phyloP scores from a whole-genome alignment of 2,888 invertebrate species.

The Perizoma affinitatum region DNA sequence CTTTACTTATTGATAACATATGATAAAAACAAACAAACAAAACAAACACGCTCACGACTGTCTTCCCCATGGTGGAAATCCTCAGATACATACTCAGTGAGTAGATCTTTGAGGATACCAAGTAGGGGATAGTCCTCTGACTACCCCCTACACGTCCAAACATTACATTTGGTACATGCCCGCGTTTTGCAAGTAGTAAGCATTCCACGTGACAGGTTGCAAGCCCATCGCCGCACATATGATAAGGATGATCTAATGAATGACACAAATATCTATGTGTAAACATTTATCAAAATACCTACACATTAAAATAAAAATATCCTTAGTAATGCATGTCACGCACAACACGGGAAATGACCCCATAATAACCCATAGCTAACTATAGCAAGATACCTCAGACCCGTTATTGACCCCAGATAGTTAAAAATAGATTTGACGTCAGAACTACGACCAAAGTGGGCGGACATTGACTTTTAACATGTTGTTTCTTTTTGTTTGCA shows the following conservation, averaged over 20 bases:
- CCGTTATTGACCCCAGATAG: conserved; percentile 33
- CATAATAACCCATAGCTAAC: conserved; percentile 38
- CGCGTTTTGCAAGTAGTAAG: too few species aligned
- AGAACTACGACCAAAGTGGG: conserved; percentile 22
- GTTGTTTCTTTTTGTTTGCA: background rate
- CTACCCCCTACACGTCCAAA: too few species aligned
- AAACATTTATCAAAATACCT: conserved; percentile 3
- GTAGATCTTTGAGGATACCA: too few species aligned
- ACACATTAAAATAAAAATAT: background rate
- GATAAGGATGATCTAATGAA: background rate
- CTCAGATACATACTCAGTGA: too few species aligned
- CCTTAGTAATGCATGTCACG: conserved; percentile 20
- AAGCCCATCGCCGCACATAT: too few species aligned
- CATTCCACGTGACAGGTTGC: too few species aligned
- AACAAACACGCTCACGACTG: too few species aligned
- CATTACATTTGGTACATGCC: too few species aligned
- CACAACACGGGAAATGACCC: conserved; percentile 40
- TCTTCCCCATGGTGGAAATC: too few species aligned
- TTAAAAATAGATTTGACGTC: conserved; percentile 30
- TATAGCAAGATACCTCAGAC: conserved; percentile 10
- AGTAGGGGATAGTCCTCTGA: too few species aligned
- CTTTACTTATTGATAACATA: too few species aligned
- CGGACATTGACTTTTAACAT: conserved; percentile 28
- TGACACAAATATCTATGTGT: background rate
- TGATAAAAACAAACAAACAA: too few species aligned